Percentiles rank a stretch among this genome's conserved stretches.
These are phyloP conservation scores for Acrocephalus scirpaceus DNA, from an alignment of 2,797 vertebrate species.

Conservation along the genomic window DNA sequence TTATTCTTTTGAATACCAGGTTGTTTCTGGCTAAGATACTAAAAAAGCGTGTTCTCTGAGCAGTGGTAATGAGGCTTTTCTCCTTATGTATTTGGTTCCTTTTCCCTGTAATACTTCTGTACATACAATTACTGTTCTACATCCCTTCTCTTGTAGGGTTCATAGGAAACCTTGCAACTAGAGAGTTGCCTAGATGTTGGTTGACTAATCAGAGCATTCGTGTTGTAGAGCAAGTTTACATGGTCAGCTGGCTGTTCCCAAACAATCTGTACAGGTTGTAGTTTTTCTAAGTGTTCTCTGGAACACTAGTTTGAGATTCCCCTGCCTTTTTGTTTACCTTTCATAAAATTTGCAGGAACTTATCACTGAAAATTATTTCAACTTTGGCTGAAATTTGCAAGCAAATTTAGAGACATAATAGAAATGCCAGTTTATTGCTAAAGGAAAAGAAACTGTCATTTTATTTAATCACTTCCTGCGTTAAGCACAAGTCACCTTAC, in stretches of 20 bases:
- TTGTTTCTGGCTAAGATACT: background rate
- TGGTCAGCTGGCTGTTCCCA: background rate
- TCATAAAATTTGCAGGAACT: background rate
- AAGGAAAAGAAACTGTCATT: background rate
- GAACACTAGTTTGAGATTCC: background rate
- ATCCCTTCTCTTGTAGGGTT: background rate
- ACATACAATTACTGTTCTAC: background rate
- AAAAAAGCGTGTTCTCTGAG: background rate
- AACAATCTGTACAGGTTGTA: fast-evolving
- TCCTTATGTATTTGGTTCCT: background rate
- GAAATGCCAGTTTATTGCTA: background rate
- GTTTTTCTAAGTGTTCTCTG: background rate
- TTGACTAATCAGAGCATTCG: background rate
- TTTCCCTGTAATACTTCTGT: background rate
- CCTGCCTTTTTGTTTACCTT: background rate
- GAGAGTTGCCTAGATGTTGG: background rate
- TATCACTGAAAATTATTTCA: background rate
- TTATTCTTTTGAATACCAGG: background rate
- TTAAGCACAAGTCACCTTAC: background rate
- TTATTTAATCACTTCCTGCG: background rate
- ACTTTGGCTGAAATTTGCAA: background rate
- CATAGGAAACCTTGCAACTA: background rate
- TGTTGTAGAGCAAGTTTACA: background rate
- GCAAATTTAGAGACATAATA: background rate
- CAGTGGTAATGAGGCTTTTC: background rate